Conservation (phyloP, 2,113 vertebrate species). For the Hippocampus zosterae region DNA sequence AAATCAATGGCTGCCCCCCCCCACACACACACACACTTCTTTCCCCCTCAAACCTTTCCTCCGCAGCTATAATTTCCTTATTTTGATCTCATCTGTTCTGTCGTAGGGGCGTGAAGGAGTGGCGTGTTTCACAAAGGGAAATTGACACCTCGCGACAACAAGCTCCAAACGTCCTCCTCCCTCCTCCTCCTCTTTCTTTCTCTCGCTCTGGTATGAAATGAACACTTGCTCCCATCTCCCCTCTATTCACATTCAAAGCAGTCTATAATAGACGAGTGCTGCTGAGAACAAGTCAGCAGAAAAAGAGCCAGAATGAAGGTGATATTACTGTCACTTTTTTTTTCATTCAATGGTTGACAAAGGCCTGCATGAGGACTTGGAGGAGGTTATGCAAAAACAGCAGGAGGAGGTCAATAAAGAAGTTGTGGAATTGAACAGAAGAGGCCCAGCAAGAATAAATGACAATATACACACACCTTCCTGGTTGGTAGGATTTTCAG, state of each 20-base stretch:
- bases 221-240: slow-evolving; percentile 54
- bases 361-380: slow-evolving; percentile 28
- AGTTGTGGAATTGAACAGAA: slow-evolving; percentile 23
- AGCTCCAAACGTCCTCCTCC: slow-evolving; percentile 22
- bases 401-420: slow-evolving; percentile 45
- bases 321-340: slow-evolving; percentile 44
- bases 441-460: slow-evolving; percentile 20
- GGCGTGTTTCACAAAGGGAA: slow-evolving; percentile 67
- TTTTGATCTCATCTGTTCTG: slow-evolving; percentile 55
- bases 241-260: slow-evolving; percentile 68
- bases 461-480: slow-evolving; percentile 12
- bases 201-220: slow-evolving; percentile 42
- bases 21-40: slow-evolving; percentile 7
- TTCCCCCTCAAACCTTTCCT: slow-evolving; percentile 42
- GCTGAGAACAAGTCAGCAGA: slow-evolving; percentile 46
- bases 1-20: slow-evolving; percentile 67
- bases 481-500: slow-evolving; percentile 35
- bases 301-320: slow-evolving; percentile 47
- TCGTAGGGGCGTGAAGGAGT: slow-evolving; percentile 56
- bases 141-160: slow-evolving; percentile 63
- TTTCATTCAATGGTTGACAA: slow-evolving; percentile 42
- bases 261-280: slow-evolving; percentile 54
- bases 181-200: slow-evolving; percentile 23
- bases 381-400: slow-evolving; percentile 52
- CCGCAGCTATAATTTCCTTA: slow-evolving; percentile 60